phyloP scores from a whole-genome alignment of 2,797 vertebrate genomes.

The Danio aesculapii region DNA sequence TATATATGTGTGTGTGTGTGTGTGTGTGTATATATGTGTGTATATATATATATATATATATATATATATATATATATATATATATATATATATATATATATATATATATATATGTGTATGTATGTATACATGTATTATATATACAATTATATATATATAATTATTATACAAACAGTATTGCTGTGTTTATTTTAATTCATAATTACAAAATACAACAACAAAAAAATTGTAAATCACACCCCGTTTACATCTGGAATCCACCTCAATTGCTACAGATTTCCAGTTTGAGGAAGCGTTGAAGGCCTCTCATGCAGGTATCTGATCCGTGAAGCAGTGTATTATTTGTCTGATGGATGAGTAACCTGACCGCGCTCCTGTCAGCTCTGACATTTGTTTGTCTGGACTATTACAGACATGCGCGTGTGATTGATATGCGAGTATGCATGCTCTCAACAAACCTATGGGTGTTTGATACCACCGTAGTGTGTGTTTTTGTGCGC shows the following conservation, averaged over 20 bases:
- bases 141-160: no score
- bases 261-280: conserved; percentile 3
- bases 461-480: conserved; percentile 21
- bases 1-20: no score
- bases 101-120: no score
- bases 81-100: no score
- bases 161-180: no score
- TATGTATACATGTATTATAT: no score
- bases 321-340: conserved; percentile 34
- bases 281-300: not conserved
- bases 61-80: no score
- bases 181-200: no score
- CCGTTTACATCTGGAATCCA: not conserved
- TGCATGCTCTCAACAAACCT: conserved; percentile 1
- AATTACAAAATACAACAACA: no score
- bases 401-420: conserved; percentile 2
- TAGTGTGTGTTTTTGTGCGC: conserved; percentile 7
- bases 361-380: conserved; percentile 21
- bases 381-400: conserved; percentile 48
- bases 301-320: conserved; percentile 9
- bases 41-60: no score
- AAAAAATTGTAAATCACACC: not conserved
- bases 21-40: no score
- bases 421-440: conserved; percentile 37
- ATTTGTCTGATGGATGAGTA: conserved; percentile 43